Evolutionary conservation across 2,888 invertebrate species (phyloP).

Genomic region (Mayetiola destructor): DNA sequence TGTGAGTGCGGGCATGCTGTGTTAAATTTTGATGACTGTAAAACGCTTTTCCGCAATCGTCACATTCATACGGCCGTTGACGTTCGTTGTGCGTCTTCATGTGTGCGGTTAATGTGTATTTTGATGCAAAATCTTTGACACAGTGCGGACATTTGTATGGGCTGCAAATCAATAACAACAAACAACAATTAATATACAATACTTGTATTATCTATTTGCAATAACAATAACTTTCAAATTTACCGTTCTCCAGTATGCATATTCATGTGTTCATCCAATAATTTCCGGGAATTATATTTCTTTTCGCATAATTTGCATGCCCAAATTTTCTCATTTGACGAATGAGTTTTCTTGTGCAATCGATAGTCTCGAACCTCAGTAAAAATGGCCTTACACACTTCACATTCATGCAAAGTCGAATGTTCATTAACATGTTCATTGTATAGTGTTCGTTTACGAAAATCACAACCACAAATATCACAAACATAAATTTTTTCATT

Average conservation of each 20-base stretch:
- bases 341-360: constrained; percentile 50
- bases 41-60: constrained; percentile 55
- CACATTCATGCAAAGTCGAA: constrained; percentile 45
- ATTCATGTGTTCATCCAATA: constrained; percentile 58
- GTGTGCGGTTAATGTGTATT: constrained; percentile 63
- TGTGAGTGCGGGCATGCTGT: constrained; percentile 62
- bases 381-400: constrained; percentile 47
- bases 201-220: no score
- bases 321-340: constrained; percentile 46
- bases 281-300: constrained; percentile 50
- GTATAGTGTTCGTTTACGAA: constrained; percentile 47
- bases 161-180: no score
- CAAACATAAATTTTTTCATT: constrained; percentile 53
- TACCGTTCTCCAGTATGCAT: constrained; percentile 50
- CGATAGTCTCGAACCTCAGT: constrained; percentile 44
- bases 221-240: no score
- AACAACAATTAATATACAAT: no score
- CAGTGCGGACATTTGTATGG: constrained; percentile 53
- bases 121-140: constrained; percentile 60
- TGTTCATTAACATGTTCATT: constrained; percentile 49
- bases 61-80: constrained; percentile 54
- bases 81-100: constrained; percentile 55
- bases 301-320: constrained; percentile 51
- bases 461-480: constrained; percentile 50
- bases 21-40: constrained; percentile 59